These are phyloP conservation scores for Sussaba pulchella DNA, from an alignment of 2,888 invertebrate genomes.

Conservation along the genomic window DNA sequence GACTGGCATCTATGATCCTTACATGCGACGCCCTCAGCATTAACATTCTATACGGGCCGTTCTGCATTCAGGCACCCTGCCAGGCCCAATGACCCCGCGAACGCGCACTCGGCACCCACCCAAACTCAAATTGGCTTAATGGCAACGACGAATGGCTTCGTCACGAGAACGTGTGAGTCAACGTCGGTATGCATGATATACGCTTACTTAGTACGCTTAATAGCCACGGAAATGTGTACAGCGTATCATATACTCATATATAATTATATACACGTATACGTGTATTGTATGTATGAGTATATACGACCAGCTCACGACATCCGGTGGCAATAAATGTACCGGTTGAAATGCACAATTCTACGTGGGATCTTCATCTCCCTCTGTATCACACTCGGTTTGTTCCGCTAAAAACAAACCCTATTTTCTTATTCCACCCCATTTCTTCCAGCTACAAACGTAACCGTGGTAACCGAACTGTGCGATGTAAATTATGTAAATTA, in stretches of 20 bases:
- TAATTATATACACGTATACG: too few relatives aligned
- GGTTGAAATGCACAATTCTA: slow-evolving; percentile 50
- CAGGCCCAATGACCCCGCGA: slow-evolving; percentile 47
- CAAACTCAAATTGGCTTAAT: slow-evolving; percentile 65
- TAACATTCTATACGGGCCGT: slow-evolving; percentile 64
- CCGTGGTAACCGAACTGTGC: background rate
- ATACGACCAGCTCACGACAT: slow-evolving; percentile 21
- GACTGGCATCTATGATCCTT: slow-evolving; percentile 74
- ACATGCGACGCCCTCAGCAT: slow-evolving; percentile 57
- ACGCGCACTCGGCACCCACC: slow-evolving; percentile 14
- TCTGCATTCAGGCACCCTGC: slow-evolving; percentile 51
- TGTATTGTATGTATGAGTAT: too few relatives aligned
- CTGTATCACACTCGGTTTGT: slow-evolving; percentile 2
- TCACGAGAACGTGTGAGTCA: slow-evolving; percentile 55
- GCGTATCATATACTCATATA: too few relatives aligned
- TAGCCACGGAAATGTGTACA: background rate
- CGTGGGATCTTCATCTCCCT: slow-evolving; percentile 14
- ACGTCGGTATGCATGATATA: slow-evolving; percentile 4
- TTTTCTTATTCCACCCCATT: slow-evolving; percentile 23
- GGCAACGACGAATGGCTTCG: slow-evolving; percentile 53
- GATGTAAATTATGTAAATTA: background rate
- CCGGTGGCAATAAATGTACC: slow-evolving; percentile 57
- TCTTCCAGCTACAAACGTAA: slow-evolving; percentile 36
- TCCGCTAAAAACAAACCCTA: slow-evolving; percentile 3
- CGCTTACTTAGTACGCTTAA: slow-evolving; percentile 13